Percentiles rank a stretch among this genome's conserved stretches.
Conservation (phyloP, 2,797 vertebrate genomes). For the Brachyalestes nurse region DNA sequence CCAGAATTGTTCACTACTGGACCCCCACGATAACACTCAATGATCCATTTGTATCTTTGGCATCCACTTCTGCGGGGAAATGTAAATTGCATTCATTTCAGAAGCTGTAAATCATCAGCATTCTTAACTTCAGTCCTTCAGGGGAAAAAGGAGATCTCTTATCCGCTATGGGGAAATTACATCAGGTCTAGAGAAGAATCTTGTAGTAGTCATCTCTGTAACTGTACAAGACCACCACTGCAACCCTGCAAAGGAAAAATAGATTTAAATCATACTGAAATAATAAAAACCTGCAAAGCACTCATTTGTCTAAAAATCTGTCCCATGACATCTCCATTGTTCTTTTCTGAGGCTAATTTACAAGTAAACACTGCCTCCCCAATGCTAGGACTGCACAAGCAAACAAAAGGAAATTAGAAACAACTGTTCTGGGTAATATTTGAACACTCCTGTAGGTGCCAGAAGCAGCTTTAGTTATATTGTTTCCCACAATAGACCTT, state of each 20-base stretch:
- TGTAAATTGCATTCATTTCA: not conserved
- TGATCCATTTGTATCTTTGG: constrained; percentile 16
- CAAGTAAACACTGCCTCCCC: constrained; percentile 55
- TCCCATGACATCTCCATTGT: constrained; percentile 65
- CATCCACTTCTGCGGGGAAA: not conserved
- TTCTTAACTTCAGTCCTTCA: not conserved
- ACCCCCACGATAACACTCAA: not conserved
- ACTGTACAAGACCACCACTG: constrained; percentile 91
- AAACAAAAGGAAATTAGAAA: constrained; percentile 72
- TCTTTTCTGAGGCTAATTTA: constrained; percentile 63
- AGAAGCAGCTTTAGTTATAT: constrained; percentile 31
- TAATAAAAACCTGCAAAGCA: not conserved
- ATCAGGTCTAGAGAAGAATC: constrained; percentile 84
- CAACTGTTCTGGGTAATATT: constrained; percentile 63
- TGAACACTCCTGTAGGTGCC: constrained; percentile 39
- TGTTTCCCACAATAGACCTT: constrained; percentile 49
- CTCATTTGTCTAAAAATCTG: not conserved
- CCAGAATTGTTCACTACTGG: constrained; percentile 25
- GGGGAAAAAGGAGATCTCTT: not conserved
- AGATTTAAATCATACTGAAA: not conserved
- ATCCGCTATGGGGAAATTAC: not conserved
- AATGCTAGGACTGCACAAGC: constrained; percentile 55
- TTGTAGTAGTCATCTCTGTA: constrained; percentile 95
- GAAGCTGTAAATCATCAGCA: not conserved
- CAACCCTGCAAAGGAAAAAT: constrained; percentile 80